Base-by-base conservation (phyloP, 2,797 vertebrate genomes). In the Rhabdophis nuchalis region DNA sequence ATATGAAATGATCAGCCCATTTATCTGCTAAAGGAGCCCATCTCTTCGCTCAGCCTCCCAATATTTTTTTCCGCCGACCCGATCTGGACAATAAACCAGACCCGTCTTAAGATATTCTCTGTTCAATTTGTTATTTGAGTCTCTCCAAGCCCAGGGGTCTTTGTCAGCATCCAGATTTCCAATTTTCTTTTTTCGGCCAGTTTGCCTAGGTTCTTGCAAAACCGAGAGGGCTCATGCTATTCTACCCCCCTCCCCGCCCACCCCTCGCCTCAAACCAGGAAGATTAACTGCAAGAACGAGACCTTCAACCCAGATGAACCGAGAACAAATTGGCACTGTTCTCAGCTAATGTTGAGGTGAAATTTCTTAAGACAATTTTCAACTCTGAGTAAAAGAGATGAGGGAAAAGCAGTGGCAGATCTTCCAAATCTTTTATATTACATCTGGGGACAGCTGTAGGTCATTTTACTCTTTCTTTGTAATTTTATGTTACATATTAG, bases 1-100 rank as follows among this genome's bases (percentile, higher is more conserved):
- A 99, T 98, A 98, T 97, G 97, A 99, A 99, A 99, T 99, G 98
- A 99, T 99, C 98, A 98, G 98, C 98, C 98, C 98, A 99, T 99
- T 99, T 98, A 99, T 99, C 98, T 99, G 98, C 98, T 98, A 98
- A 98, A 98, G 97, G 98, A 98, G 98, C 98, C 98, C 98, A 98
- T 99, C 98, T 98, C 97, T 97, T 98, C 97, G 98, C 97, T 98
- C 98, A 97, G 98, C 98, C 98, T 98, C 98, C 98, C 98, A 98
- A 98, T 98, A 98, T 98, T 98, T 97, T 91, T 98, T 98, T 98
- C 98, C 97, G 96, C 98, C 98, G 98, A 98, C 98, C 98, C 97
- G 98, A 98, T 98, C 98, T 98, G 98, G 98, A 98, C 98, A 98
- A 98, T 99, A 99, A 99, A 99, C 98, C 98, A 98, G 98, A 98